phyloP scores from a whole-genome alignment of 1,140 invertebrate species.

The Cephus cinctus region DNA sequence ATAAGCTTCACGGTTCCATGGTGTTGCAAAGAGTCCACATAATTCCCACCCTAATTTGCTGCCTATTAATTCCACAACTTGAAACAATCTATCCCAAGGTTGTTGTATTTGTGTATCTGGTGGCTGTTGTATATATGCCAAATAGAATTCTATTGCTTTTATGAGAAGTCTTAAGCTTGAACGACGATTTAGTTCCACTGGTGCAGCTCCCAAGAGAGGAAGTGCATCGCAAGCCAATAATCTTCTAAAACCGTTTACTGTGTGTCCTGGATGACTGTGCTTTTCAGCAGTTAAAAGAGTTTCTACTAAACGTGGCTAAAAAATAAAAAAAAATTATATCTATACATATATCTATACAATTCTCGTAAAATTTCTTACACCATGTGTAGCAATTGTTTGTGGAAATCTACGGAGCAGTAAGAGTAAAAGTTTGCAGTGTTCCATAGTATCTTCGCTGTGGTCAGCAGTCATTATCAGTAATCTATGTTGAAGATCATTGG shows the following conservation, averaged over 20 bases:
- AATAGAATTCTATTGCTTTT: conserved; percentile 65
- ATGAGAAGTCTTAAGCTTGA: conserved; percentile 64
- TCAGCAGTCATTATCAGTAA: conserved; percentile 79
- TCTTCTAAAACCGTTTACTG: conserved; percentile 73
- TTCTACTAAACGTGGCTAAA: conserved; percentile 68
- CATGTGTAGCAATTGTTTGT: conserved; percentile 72
- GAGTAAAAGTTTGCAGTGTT: conserved; percentile 79
- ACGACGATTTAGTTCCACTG: conserved; percentile 63
- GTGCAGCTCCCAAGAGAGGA: conserved; percentile 66
- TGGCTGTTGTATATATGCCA: conserved; percentile 65
- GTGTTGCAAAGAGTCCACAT: conserved; percentile 47
- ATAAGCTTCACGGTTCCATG: conserved; percentile 46
- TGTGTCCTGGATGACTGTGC: conserved; percentile 62
- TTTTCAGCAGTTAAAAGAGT: conserved; percentile 75
- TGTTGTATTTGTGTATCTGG: conserved; percentile 67
- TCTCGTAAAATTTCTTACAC: conserved; percentile 61
- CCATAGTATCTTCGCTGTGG: conserved; percentile 82
- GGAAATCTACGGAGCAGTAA: conserved; percentile 79
- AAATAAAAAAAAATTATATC: conserved; percentile 21
- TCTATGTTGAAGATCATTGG: conserved; percentile 72
- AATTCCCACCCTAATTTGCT: conserved; percentile 79
- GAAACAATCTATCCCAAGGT: conserved; percentile 79
- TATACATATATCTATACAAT: conserved; percentile 9
- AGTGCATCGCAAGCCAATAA: conserved; percentile 73
- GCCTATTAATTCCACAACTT: conserved; percentile 72